phyloP scores from a whole-genome alignment of 2,113 vertebrate genomes.

The Lichenostomus cassidix region DNA sequence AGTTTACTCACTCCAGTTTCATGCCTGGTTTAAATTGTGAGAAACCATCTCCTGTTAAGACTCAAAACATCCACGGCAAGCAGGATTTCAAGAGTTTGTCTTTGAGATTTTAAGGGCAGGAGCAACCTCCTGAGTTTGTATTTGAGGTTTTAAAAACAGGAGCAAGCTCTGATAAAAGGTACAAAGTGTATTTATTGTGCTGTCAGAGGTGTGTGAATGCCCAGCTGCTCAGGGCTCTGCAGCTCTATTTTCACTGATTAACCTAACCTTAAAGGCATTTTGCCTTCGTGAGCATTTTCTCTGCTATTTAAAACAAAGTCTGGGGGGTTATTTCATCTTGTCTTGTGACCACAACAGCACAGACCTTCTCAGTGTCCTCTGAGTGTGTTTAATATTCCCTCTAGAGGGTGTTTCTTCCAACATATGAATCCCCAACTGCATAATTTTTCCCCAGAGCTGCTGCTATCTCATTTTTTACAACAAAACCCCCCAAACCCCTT shows the following conservation, averaged over 20 bases:
- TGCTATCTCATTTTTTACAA: neutral
- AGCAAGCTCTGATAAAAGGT: neutral
- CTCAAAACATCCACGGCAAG: rapidly evolving
- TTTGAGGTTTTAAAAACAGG: neutral
- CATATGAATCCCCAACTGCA: neutral
- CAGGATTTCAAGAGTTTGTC: too few relatives aligned
- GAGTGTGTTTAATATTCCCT: neutral
- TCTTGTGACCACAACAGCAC: neutral
- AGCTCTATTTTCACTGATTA: neutral
- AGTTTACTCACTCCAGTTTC: neutral
- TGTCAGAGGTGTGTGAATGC: neutral
- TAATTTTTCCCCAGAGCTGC: neutral
- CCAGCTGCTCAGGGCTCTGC: neutral
- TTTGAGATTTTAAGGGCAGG: too few relatives aligned
- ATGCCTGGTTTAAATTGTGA: neutral
- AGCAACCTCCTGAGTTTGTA: neutral
- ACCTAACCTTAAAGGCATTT: neutral
- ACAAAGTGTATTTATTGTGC: neutral
- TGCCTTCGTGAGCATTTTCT: neutral
- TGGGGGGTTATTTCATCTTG: neutral
- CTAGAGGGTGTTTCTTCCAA: neutral
- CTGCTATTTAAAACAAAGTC: neutral
- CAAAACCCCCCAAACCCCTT: neutral
- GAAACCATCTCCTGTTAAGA: neutral
- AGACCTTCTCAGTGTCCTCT: neutral